phyloP scores from a whole-genome alignment of 2,797 vertebrate genomes.

The Urosaurus nigricauda region DNA sequence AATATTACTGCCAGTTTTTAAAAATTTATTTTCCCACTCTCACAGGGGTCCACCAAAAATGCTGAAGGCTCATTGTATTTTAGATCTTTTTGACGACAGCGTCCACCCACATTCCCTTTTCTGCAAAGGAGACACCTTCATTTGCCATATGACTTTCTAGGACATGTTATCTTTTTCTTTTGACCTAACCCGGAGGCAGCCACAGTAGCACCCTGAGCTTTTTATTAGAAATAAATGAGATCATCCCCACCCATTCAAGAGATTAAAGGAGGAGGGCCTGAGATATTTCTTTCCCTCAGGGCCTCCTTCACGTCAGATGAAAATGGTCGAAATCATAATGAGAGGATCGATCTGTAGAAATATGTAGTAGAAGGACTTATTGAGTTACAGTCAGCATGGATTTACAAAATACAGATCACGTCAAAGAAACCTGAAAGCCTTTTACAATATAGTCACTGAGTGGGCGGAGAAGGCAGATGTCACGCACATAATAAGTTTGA shows the following conservation, averaged over 20 bases:
- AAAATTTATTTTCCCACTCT: no score
- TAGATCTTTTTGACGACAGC: not conserved
- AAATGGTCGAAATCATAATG: conserved; percentile 12
- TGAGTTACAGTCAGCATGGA: not conserved
- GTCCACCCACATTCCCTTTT: not conserved
- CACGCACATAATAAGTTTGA: not conserved
- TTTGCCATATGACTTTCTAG: not conserved
- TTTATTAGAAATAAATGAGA: not conserved
- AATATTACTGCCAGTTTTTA: no score
- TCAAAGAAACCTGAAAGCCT: conserved; percentile 24
- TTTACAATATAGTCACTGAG: conserved; percentile 24
- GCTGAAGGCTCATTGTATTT: not conserved
- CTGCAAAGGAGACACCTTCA: not conserved
- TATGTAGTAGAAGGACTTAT: conserved; percentile 25
- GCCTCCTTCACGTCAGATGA: not conserved
- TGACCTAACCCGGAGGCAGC: fast-evolving
- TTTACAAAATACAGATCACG: conserved; percentile 39
- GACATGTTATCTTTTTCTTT: no score
- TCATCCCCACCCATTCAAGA: not conserved
- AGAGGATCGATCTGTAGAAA: conserved; percentile 36
- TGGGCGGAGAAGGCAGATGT: not conserved
- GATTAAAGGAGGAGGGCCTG: not conserved
- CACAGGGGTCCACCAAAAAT: no score
- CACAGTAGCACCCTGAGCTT: not conserved
- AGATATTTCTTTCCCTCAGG: not conserved